Evolutionary conservation across 2,888 invertebrate genomes (phyloP).

Genomic region (Habrosyne pyritoides): DNA sequence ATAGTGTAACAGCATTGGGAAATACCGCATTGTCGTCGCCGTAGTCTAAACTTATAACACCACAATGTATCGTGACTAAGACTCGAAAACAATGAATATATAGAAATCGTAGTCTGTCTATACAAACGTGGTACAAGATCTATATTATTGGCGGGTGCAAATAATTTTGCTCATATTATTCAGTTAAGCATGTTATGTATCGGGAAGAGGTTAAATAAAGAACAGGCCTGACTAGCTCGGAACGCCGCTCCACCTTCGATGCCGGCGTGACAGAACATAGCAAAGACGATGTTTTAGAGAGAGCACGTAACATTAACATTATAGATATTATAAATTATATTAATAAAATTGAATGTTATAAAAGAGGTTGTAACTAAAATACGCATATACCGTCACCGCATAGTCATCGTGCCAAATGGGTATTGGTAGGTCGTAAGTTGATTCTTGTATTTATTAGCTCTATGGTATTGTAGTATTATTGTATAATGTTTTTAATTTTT

Average conservation of each 20-base stretch:
- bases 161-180: slow-evolving; percentile 34
- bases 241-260: slow-evolving; percentile 15
- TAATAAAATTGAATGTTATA: slow-evolving; percentile 76
- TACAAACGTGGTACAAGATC: slow-evolving; percentile 37
- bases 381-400: slow-evolving; percentile 68
- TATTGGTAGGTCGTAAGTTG: slow-evolving; percentile 74
- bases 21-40: slow-evolving; percentile 31
- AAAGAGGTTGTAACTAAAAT: slow-evolving; percentile 80
- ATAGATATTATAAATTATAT: slow-evolving; percentile 72
- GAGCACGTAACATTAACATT: slow-evolving; percentile 61
- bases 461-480: slow-evolving; percentile 78
- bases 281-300: slow-evolving; percentile 63
- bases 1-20: slow-evolving; percentile 33
- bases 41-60: slow-evolving; percentile 40
- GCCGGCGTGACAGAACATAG: slow-evolving; percentile 32
- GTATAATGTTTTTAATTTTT: slow-evolving; percentile 83
- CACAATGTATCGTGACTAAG: slow-evolving; percentile 41
- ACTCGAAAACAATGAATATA: slow-evolving; percentile 57
- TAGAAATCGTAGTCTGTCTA: slow-evolving; percentile 37
- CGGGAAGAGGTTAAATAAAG: slow-evolving; percentile 17
- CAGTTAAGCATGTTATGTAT: slow-evolving; percentile 29
- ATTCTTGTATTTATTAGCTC: slow-evolving; percentile 79
- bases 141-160: slow-evolving; percentile 29
- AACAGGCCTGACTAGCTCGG: slow-evolving; percentile 15
- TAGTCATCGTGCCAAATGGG: slow-evolving; percentile 62